These are phyloP conservation scores for Poecilia picta DNA, from an alignment of 2,797 vertebrate genomes.

Conservation along the genomic window DNA sequence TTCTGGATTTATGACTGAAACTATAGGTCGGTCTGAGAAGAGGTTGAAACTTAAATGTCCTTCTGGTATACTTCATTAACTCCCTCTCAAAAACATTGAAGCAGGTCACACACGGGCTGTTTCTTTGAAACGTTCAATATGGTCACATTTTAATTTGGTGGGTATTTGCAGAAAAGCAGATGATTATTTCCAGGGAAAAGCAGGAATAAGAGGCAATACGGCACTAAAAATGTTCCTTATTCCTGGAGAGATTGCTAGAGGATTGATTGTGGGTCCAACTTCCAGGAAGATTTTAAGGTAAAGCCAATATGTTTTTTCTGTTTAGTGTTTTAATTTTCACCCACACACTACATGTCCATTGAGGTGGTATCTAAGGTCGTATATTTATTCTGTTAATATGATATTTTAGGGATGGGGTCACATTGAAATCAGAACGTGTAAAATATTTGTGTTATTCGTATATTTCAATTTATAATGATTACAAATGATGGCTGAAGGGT, in stretches of 20 bases:
- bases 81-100: background rate
- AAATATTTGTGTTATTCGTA: background rate
- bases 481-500: background rate
- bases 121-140: background rate
- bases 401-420: background rate
- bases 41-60: background rate
- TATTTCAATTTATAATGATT: background rate
- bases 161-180: background rate
- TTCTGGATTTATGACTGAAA: background rate
- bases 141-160: background rate
- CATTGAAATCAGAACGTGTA: background rate
- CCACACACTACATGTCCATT: too few relatives aligned
- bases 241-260: background rate
- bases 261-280: background rate
- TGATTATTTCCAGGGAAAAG: background rate
- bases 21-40: background rate
- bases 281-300: too few relatives aligned
- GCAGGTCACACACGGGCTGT: background rate
- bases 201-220: background rate
- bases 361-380: too few relatives aligned
- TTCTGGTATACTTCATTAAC: background rate
- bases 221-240: background rate
- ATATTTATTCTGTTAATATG: too few relatives aligned
- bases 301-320: too few relatives aligned
- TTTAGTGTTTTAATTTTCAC: too few relatives aligned